Conservation (phyloP, 2,113 vertebrate species). For the Lutjanus erythropterus region DNA sequence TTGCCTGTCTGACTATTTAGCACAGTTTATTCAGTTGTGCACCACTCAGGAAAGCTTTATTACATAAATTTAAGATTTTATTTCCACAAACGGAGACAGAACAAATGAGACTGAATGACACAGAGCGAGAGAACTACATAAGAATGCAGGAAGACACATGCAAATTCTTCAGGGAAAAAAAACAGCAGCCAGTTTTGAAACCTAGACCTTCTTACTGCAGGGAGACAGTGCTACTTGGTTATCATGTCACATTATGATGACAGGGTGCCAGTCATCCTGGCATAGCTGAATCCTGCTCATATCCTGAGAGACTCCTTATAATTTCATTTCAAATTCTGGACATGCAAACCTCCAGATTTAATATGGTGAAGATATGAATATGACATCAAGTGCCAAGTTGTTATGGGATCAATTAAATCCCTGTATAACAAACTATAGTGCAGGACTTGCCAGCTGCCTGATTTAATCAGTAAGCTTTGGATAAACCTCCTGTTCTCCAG, state of each 20-base stretch:
- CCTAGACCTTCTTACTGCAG: background rate
- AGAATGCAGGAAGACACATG: background rate
- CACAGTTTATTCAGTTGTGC: background rate
- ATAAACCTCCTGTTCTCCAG: slow-evolving; percentile 4
- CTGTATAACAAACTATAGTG: slow-evolving; percentile 21
- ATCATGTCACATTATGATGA: slow-evolving; percentile 8
- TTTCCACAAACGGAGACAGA: background rate
- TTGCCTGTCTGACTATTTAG: background rate
- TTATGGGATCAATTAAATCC: slow-evolving; percentile 51
- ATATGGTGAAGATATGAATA: slow-evolving; percentile 45
- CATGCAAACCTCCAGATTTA: slow-evolving; percentile 31
- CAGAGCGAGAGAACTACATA: background rate
- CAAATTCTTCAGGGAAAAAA: slow-evolving; percentile 8
- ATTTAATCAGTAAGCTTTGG: slow-evolving; percentile 41
- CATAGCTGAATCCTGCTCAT: slow-evolving; percentile 8
- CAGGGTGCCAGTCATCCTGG: background rate
- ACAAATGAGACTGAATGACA: background rate
- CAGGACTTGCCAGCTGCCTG: slow-evolving; percentile 31
- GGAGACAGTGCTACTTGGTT: background rate
- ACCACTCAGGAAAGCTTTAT: background rate
- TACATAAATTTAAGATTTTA: background rate
- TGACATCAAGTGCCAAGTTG: slow-evolving; percentile 44
- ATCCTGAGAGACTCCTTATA: slow-evolving; percentile 38
- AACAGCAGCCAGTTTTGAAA: background rate
- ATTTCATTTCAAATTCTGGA: slow-evolving; percentile 58